Evolutionary conservation across 2,113 vertebrate genomes (phyloP).

Genomic region (Ptilonorhynchus violaceus): DNA sequence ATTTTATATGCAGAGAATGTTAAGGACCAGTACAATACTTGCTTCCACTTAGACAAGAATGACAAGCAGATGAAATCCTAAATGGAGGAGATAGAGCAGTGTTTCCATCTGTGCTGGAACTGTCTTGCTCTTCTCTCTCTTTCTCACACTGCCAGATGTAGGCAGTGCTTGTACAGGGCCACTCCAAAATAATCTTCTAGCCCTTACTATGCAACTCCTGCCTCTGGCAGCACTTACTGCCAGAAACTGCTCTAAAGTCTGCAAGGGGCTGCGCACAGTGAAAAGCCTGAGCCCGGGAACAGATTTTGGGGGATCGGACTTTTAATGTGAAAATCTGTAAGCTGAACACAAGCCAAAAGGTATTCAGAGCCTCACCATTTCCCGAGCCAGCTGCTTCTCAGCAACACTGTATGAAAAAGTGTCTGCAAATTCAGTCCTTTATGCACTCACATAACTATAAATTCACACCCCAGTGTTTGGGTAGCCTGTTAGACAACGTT

Average conservation of each 20-base stretch:
- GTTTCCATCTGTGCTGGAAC: conserved; percentile 7
- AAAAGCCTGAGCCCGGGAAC: neutral
- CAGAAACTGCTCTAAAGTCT: neutral
- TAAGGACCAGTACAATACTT: conserved; percentile 49
- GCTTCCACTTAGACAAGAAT: conserved; percentile 55
- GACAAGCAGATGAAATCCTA: conserved; percentile 59
- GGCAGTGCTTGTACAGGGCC: neutral
- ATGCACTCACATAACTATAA: neutral
- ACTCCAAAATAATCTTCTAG: neutral
- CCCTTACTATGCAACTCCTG: neutral
- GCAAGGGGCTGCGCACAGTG: neutral
- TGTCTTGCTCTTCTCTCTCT: neutral
- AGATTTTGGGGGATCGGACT: neutral
- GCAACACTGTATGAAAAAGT: neutral
- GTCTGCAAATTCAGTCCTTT: neutral
- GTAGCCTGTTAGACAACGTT: neutral
- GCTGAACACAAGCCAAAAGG: conserved; percentile 2
- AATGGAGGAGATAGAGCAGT: conserved; percentile 23
- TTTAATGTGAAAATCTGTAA: neutral
- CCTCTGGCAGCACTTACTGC: neutral
- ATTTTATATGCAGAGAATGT: conserved; percentile 54
- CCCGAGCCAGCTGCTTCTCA: conserved; percentile 8
- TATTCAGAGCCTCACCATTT: neutral
- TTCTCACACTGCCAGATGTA: neutral
- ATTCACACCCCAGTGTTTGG: neutral